A percentile compares a stretch with the other conserved stretches of the same genome.
Evolutionary conservation across 2,888 invertebrate genomes (phyloP).

Genomic region (Dexiosoma caninum): DNA sequence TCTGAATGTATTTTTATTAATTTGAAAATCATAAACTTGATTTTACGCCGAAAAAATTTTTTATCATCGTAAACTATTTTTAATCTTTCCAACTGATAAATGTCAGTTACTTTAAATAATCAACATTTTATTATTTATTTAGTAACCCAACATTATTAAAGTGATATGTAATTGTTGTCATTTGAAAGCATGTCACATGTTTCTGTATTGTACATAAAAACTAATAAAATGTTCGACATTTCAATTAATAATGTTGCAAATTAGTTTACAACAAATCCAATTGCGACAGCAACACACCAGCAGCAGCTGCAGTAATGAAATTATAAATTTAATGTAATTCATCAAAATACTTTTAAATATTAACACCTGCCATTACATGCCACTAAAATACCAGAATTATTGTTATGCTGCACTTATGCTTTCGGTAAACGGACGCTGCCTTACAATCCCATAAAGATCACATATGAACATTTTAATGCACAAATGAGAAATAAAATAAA

Average conservation of each 20-base stretch:
- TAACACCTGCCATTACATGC: neutral
- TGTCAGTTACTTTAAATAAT: neutral
- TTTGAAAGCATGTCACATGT: neutral
- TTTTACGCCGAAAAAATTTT: too few relatives aligned
- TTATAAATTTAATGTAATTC: neutral
- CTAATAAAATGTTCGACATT: conserved; percentile 39
- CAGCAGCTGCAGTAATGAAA: neutral
- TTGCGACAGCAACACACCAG: neutral
- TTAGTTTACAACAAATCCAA: conserved; percentile 40
- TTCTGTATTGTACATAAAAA: neutral
- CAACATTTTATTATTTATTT: neutral
- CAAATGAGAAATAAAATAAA: neutral
- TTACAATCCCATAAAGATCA: neutral
- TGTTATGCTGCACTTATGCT: neutral
- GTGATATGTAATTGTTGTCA: neutral
- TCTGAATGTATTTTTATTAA: too few relatives aligned
- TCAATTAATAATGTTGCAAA: conserved; percentile 54
- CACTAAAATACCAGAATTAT: neutral
- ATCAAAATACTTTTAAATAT: conserved; percentile 1
- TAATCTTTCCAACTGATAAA: neutral
- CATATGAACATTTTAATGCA: neutral
- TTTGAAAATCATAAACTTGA: too few relatives aligned
- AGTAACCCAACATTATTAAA: neutral
- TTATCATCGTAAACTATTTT: too few relatives aligned
- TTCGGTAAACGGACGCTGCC: neutral